These are phyloP conservation scores for Spongilla lacustris DNA, from an alignment of 37 sponge, comb jelly and placozoan species.

Conservation along the genomic window DNA sequence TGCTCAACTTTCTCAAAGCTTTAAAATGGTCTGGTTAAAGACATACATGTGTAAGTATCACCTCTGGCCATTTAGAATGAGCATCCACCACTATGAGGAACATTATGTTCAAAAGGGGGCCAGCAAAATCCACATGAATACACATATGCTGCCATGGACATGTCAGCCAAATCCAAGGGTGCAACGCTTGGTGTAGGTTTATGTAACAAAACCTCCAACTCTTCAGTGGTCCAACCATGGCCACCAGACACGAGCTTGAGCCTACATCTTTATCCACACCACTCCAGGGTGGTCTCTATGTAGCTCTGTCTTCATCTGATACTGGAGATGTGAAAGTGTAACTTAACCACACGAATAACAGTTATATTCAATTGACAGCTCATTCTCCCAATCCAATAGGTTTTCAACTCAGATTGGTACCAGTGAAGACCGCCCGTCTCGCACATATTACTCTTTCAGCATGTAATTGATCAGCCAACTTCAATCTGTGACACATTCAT, in stretches of 20 bases:
- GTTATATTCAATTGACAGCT: slow-evolving; percentile 28
- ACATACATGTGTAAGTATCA: neutral
- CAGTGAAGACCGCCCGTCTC: slow-evolving; percentile 29
- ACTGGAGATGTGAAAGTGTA: neutral
- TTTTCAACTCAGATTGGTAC: neutral
- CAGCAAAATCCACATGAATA: slow-evolving; percentile 3
- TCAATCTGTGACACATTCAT: slow-evolving; percentile 23
- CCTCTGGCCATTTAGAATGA: slow-evolving; percentile 1
- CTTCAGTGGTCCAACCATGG: slow-evolving; percentile 14
- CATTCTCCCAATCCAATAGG: slow-evolving; percentile 12
- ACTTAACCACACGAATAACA: slow-evolving; percentile 43
- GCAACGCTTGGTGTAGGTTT: neutral
- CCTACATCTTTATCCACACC: slow-evolving; percentile 43
- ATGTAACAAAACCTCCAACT: neutral
- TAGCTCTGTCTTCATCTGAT: slow-evolving; percentile 15
- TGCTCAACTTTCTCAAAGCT: neutral
- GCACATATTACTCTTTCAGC: slow-evolving; percentile 18
- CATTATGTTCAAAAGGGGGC: neutral
- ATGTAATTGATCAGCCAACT: neutral
- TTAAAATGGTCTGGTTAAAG: neutral
- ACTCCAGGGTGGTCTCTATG: slow-evolving; percentile 58
- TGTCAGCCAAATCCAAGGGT: neutral
- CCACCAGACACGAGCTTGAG: slow-evolving; percentile 59
- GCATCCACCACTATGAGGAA: slow-evolving; percentile 5
- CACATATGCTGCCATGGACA: neutral